These are phyloP conservation scores for Hyperopisus bebe DNA, from an alignment of 2,113 vertebrate species.

Conservation along the genomic window DNA sequence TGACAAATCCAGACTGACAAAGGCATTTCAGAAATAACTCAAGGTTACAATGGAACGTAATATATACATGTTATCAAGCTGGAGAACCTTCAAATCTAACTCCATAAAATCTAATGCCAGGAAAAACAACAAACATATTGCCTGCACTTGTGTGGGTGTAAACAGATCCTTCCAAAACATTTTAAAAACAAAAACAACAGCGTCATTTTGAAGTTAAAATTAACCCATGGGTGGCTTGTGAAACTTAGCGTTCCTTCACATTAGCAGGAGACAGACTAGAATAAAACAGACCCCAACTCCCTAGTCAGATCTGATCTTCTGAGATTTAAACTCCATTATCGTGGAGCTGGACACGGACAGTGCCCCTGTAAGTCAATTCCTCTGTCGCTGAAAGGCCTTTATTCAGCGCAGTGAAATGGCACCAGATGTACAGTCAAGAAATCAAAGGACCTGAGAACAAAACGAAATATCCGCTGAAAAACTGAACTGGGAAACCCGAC, in stretches of 20 bases:
- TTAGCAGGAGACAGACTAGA: not conserved
- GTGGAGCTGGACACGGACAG: not conserved
- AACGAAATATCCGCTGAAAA: not conserved
- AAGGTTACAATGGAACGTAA: not conserved
- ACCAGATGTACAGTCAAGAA: not conserved
- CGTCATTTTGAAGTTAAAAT: not conserved
- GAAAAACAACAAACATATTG: not conserved
- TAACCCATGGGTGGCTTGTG: not conserved
- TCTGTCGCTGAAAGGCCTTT: not conserved
- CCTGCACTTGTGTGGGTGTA: slow-evolving; percentile 1
- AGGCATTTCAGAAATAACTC: not conserved
- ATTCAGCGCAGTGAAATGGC: not conserved
- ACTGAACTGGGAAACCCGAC: not conserved
- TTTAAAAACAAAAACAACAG: not conserved
- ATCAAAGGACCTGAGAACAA: not conserved
- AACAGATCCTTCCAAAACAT: not conserved
- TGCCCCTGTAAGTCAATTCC: not conserved
- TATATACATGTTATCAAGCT: not conserved
- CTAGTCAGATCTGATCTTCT: not conserved
- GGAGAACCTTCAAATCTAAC: not conserved
- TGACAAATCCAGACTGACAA: not conserved
- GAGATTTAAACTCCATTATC: not conserved
- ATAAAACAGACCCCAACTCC: not conserved
- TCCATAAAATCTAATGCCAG: not conserved
- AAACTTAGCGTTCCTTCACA: not conserved